These are phyloP conservation scores for Porites australiensis DNA, from an alignment of 64 coral and sea anemone genomes.

Conservation along the genomic window DNA sequence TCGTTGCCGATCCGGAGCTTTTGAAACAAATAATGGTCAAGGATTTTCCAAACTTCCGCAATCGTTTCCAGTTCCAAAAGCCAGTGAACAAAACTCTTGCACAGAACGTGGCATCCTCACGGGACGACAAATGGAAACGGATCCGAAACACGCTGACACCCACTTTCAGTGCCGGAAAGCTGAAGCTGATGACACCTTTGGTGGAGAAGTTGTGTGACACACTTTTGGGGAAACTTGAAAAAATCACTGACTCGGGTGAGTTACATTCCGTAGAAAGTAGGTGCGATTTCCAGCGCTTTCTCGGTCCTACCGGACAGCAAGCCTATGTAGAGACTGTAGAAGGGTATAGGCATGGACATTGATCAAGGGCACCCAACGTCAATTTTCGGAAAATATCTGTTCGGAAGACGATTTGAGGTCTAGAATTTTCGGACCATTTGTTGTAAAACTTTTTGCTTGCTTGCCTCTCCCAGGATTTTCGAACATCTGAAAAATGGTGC, in stretches of 20 bases:
- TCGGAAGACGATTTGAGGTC: too few species aligned
- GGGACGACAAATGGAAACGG: slow-evolving; percentile 74
- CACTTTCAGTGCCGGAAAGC: slow-evolving; percentile 68
- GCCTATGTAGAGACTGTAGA: too few species aligned
- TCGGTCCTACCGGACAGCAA: too few species aligned
- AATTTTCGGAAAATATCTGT: too few species aligned
- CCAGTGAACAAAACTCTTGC: neutral
- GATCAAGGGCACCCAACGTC: too few species aligned
- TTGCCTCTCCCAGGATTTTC: too few species aligned
- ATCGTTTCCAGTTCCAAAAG: neutral
- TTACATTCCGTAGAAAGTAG: too few species aligned
- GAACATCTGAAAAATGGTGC: too few species aligned
- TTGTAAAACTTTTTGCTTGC: too few species aligned
- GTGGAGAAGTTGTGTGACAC: slow-evolving; percentile 58
- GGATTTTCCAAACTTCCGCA: slow-evolving; percentile 76
- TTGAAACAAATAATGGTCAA: slow-evolving; percentile 67
- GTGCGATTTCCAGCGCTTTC: too few species aligned
- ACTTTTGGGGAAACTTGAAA: slow-evolving; percentile 54
- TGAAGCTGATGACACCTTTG: slow-evolving; percentile 58
- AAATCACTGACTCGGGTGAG: slow-evolving; percentile 71
- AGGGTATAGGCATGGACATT: too few species aligned
- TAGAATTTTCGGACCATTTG: too few species aligned
- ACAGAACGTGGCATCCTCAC: slow-evolving; percentile 5
- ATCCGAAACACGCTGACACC: slow-evolving; percentile 74
- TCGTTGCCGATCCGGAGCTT: slow-evolving; percentile 70